A percentile compares a stretch with the other conserved stretches of the same genome.
These are phyloP conservation scores for Aspiorhynchus laticeps DNA, from an alignment of 2,113 vertebrate genomes.

Conservation along the genomic window DNA sequence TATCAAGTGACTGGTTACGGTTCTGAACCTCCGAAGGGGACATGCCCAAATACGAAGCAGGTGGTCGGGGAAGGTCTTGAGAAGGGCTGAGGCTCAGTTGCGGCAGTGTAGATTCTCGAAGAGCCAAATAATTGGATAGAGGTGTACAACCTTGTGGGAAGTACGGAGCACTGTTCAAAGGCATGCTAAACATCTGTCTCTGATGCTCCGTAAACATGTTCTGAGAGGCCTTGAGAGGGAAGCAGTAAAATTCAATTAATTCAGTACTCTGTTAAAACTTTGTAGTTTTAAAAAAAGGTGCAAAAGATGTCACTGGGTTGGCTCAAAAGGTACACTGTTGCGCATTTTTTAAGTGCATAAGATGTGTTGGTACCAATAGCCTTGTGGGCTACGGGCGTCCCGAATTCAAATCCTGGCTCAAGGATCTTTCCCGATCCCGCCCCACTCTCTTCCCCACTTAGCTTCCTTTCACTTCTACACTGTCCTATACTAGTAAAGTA, in stretches of 20 bases:
- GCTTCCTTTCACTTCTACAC: too few species aligned
- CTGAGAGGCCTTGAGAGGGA: background rate
- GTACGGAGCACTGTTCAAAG: constrained; percentile 51
- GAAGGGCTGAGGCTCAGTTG: background rate
- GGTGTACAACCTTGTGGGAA: constrained; percentile 36
- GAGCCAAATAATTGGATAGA: constrained; percentile 50
- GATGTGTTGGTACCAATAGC: too few species aligned
- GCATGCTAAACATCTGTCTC: constrained; percentile 49
- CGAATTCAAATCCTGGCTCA: too few species aligned
- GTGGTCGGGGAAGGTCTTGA: constrained; percentile 15
- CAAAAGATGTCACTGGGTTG: background rate
- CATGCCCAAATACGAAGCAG: background rate
- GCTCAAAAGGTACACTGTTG: too few species aligned
- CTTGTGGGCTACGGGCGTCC: too few species aligned
- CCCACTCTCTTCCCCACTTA: too few species aligned
- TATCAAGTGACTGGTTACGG: constrained; percentile 60
- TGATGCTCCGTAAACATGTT: constrained; percentile 5
- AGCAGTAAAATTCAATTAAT: background rate
- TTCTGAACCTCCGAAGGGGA: constrained; percentile 21
- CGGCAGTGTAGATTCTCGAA: constrained; percentile 30
- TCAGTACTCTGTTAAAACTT: background rate
- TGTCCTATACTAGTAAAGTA: too few species aligned
- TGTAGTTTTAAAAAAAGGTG: background rate
- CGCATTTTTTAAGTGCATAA: too few species aligned
- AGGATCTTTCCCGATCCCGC: too few species aligned